Conservation (phyloP, 2,888 invertebrate genomes). For the Copidosoma aretas region DNA sequence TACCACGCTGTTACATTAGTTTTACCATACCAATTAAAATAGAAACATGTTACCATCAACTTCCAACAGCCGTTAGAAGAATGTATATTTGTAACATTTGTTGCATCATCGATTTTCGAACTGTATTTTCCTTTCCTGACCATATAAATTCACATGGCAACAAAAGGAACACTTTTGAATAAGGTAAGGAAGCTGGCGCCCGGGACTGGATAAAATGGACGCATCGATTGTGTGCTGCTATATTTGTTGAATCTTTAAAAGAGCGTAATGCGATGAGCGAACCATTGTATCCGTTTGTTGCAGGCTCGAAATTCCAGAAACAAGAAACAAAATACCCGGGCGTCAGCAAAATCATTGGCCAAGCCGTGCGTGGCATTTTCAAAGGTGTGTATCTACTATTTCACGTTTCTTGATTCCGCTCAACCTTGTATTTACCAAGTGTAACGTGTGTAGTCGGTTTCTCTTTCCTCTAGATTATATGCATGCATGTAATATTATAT, state of each 20-base stretch:
- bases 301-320: conserved; percentile 47
- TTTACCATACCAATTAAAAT: too few species aligned
- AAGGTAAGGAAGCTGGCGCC: conserved; percentile 42
- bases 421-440: not conserved
- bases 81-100: too few species aligned
- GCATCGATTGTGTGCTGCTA: not conserved
- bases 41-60: too few species aligned
- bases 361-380: conserved; percentile 44
- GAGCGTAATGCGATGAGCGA: not conserved
- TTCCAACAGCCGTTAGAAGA: too few species aligned
- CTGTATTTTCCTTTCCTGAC: too few species aligned
- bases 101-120: too few species aligned
- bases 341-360: conserved; percentile 47
- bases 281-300: conserved; percentile 42
- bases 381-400: conserved; percentile 45
- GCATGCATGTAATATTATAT: not conserved
- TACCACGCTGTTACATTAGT: too few species aligned
- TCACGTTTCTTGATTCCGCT: not conserved
- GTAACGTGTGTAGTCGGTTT: not conserved
- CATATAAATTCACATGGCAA: too few species aligned
- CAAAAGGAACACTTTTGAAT: too few species aligned
- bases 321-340: conserved; percentile 47
- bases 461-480: too few species aligned
- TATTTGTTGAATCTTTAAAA: not conserved
- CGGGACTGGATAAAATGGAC: conserved; percentile 29